phyloP scores from a whole-genome alignment of 2,797 vertebrate species.

The Florisuga fusca region DNA sequence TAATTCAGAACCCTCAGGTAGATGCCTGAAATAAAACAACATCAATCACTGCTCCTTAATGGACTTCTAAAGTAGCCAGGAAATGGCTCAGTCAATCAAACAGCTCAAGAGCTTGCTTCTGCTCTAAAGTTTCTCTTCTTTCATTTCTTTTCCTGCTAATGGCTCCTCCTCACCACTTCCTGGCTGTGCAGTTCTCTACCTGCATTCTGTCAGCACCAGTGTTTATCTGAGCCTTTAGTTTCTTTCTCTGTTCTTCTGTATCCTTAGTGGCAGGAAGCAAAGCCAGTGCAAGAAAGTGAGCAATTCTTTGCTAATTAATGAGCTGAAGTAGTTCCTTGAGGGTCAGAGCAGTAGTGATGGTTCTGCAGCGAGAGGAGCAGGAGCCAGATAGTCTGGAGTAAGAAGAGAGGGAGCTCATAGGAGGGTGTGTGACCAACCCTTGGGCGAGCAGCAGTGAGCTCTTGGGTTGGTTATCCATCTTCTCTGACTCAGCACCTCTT shows the following conservation, averaged over 20 bases:
- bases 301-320: not conserved
- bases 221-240: not conserved
- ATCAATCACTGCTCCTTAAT: constrained; percentile 61
- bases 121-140: not conserved
- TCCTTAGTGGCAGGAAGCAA: not conserved
- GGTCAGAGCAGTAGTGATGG: not conserved
- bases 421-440: not conserved
- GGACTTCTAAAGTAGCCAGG: constrained; percentile 60
- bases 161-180: not conserved
- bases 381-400: not conserved
- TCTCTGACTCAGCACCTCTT: not conserved
- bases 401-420: rapidly evolving
- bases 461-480: not conserved
- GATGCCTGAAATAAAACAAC: constrained; percentile 34
- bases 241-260: not conserved
- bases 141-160: not conserved
- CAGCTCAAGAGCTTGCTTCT: constrained; percentile 16
- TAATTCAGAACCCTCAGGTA: constrained; percentile 62
- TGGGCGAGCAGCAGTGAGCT: not conserved
- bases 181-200: not conserved
- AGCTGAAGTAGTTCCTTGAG: not conserved
- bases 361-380: not conserved
- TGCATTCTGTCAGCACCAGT: not conserved
- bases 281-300: not conserved
- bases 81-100: constrained; percentile 46